Conservation (phyloP, 2,888 invertebrate genomes). For the Phytoseiulus persimilis region DNA sequence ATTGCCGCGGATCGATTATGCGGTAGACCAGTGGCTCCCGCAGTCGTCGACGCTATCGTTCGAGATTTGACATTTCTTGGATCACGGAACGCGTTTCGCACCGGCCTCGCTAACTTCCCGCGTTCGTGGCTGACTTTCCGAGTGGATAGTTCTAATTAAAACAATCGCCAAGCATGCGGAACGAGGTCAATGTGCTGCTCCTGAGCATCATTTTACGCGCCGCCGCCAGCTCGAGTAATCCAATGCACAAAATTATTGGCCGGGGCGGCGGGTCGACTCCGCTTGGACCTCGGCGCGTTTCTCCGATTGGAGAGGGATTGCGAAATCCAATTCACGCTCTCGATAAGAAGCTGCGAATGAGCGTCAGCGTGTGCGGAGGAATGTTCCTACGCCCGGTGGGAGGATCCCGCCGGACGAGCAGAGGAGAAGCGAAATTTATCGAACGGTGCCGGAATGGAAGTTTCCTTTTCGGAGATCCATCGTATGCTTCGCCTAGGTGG, state of each 20-base stretch:
- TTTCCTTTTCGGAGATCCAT: not conserved
- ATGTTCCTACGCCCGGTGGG: not conserved
- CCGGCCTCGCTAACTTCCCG: not conserved
- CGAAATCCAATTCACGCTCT: not conserved
- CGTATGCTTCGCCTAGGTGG: not conserved
- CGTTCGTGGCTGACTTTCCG: not conserved
- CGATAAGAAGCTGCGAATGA: not conserved
- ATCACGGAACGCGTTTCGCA: not conserved
- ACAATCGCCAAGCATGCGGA: no score
- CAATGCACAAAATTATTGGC: no score
- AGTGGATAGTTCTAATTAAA: no score
- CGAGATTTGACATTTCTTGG: not conserved
- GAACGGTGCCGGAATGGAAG: not conserved
- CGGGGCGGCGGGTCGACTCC: no score
- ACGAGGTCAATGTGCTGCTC: no score
- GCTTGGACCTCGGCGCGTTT: not conserved
- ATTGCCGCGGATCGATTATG: no score
- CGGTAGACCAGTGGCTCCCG: no score
- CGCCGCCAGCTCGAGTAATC: no score
- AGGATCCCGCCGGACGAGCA: not conserved
- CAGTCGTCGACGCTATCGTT: no score
- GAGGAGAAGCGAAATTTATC: not conserved
- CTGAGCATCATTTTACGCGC: no score
- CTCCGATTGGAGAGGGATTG: not conserved
- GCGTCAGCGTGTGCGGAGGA: not conserved